Evolutionary conservation across 2,888 invertebrate species (phyloP), one percentile per base, ranked within the genome.

Genomic region (Agonopterix heracliana): DNA sequence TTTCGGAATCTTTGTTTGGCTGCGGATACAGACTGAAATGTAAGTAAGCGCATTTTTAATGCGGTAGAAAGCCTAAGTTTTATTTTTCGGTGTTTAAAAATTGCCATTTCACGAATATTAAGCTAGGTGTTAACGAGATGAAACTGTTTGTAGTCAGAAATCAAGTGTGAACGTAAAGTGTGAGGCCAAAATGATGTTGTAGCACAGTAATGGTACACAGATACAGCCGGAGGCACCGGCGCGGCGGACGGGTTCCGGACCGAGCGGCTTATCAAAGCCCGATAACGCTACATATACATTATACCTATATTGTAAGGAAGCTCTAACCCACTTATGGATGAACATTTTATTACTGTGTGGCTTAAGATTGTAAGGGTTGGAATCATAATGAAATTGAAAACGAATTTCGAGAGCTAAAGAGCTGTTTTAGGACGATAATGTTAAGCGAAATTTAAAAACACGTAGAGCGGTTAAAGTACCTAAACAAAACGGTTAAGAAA

Each of bases 1-100:
- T 80, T 81, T 78, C 57, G 65, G 70, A 76, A 81, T 84, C 80
- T 84, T 82, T 81, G 78, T 78, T 79, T 71, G 62, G 60, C 61
- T 60, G 62, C 64, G 67, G 66, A 71, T 66, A 68, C 68, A 63
- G 65, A 63, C 71, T 64, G 61, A 64, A 66, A 67, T 71, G 55
- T 52, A 50, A 48, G 53, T 55, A 50, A 9, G n/a, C n/a, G n/a
- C 45, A 55, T 57, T 60, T 47, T 58, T 51, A 50, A 53, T 49
- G 48, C 14, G 11, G 8, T 12, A 38, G 14, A 45, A 43, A 36
- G 26, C 26, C 42, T 36, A 14, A 41, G 36, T 41, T 38, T 14
- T 11, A 9, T 47, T 47, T 46, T 35, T 35, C 38, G n/a, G 47
- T 41, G 14, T 48, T 17, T 44, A 17, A 10, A 9, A 9, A 38